Percentiles rank a stretch among this genome's conserved stretches.
These are phyloP conservation scores for Drosophila lini DNA, from an alignment of 1,140 invertebrate species.

Conservation along the genomic window DNA sequence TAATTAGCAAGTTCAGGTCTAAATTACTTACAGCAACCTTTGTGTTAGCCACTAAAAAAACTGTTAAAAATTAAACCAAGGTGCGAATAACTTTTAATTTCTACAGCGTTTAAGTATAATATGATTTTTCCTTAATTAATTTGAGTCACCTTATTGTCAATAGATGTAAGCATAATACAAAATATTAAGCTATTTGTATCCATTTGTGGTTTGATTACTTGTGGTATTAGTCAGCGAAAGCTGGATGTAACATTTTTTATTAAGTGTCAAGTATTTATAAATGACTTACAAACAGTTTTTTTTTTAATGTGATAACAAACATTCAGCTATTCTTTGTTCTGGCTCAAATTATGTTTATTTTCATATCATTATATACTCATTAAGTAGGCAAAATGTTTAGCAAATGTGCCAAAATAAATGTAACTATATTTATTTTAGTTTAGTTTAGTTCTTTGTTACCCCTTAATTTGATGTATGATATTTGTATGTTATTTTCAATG, in stretches of 20 bases:
- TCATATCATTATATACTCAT: neutral
- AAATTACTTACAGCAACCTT: neutral
- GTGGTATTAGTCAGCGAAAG: neutral
- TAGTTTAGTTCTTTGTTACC: too few species aligned
- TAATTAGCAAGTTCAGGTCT: slow-evolving; percentile 19
- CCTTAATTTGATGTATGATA: neutral
- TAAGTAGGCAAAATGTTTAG: neutral
- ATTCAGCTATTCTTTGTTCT: neutral
- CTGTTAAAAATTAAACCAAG: neutral
- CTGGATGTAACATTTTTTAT: neutral
- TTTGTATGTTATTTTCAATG: neutral
- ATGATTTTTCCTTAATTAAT: neutral
- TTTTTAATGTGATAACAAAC: neutral
- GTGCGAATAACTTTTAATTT: neutral
- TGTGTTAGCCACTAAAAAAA: neutral
- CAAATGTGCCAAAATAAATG: neutral
- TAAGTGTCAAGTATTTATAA: neutral
- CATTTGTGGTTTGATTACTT: slow-evolving; percentile 2
- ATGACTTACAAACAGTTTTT: neutral
- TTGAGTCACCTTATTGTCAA: neutral
- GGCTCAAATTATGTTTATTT: neutral
- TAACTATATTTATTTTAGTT: neutral
- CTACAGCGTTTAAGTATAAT: neutral
- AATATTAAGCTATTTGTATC: neutral
- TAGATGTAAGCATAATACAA: too few species aligned